Evolutionary conservation across 2,113 vertebrate genomes (phyloP).

Genomic region (Ailuropoda melanoleuca): DNA sequence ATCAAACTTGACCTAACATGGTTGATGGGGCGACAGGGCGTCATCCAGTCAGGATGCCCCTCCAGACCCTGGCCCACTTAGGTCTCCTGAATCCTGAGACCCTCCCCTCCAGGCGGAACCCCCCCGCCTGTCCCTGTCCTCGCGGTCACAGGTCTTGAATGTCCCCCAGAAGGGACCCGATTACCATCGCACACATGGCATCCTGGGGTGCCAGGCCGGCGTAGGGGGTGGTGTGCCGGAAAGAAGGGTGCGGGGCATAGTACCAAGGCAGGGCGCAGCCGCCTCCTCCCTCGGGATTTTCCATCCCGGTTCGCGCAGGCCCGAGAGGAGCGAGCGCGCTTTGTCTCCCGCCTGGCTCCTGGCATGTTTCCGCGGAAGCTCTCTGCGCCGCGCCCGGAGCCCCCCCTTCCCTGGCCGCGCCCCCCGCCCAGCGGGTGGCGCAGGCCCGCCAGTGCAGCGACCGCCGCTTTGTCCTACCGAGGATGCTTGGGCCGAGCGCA

Average conservation of each 20-base stretch:
- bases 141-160: constrained; percentile 31
- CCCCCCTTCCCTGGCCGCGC: constrained; percentile 26
- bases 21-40: neutral
- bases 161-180: neutral
- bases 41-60: neutral
- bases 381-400: constrained; percentile 59
- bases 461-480: constrained; percentile 72
- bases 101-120: neutral
- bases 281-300: constrained; percentile 75
- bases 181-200: neutral
- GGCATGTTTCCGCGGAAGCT: constrained; percentile 66
- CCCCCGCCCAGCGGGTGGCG: constrained; percentile 60
- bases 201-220: neutral
- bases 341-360: constrained; percentile 66
- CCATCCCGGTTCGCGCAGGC: constrained; percentile 57
- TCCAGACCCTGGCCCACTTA: neutral
- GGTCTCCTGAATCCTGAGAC: neutral
- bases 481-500: constrained; percentile 14
- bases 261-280: neutral
- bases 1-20: constrained; percentile 42
- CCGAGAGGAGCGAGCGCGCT: constrained; percentile 59
- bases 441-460: constrained; percentile 59
- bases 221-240: neutral
- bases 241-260: neutral
- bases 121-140: neutral